Conservation (phyloP, 2,888 invertebrate genomes). For the Chrysopilus asiliformis region DNA sequence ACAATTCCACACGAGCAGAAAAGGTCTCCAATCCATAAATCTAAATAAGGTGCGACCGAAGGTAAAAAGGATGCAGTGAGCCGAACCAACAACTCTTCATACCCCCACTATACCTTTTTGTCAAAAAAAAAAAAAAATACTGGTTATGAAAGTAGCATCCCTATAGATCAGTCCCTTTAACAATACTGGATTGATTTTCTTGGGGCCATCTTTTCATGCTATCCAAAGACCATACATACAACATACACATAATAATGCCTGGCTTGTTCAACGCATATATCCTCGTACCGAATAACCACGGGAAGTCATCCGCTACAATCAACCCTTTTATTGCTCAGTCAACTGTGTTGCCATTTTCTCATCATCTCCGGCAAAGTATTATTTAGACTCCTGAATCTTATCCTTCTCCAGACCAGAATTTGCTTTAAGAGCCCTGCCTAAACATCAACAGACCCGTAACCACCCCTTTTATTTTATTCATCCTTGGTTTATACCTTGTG, state of each 20-base stretch:
- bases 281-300: conserved; percentile 2
- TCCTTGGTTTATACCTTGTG: not conserved
- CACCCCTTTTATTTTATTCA: not conserved
- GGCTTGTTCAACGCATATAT: conserved; percentile 3
- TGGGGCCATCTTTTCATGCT: conserved; percentile 1
- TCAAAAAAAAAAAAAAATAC: too few species aligned
- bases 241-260: too few species aligned
- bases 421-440: too few species aligned
- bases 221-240: conserved; percentile 5
- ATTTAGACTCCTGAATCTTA: too few species aligned
- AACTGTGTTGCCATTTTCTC: conserved; percentile 14
- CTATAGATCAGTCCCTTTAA: too few species aligned
- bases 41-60: conserved; percentile 15
- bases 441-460: too few species aligned
- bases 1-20: too few species aligned
- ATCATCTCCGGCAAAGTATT: conserved; percentile 9
- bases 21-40: conserved; percentile 9
- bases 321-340: conserved; percentile 16
- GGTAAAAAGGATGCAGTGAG: conserved; percentile 14
- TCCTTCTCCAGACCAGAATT: too few species aligned
- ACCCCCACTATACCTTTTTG: not conserved
- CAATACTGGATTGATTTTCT: too few species aligned
- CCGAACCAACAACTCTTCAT: conserved; percentile 7
- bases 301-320: conserved; percentile 10
- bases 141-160: too few species aligned